Evolutionary conservation across 2,113 vertebrate genomes (phyloP).

Genomic region (Siniperca chuatsi): DNA sequence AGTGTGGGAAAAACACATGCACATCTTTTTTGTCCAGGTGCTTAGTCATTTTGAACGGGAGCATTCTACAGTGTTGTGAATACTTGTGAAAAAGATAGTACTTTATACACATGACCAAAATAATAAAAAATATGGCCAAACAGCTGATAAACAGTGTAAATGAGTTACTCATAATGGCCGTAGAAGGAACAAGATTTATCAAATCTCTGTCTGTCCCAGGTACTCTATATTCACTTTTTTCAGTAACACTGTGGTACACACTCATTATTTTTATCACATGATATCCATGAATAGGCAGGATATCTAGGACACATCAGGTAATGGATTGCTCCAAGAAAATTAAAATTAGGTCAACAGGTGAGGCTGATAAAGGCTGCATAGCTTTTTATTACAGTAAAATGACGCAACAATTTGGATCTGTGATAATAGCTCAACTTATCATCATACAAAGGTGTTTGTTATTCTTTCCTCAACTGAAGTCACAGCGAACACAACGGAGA

Average conservation of each 20-base stretch:
- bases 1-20: too few relatives aligned
- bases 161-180: not conserved
- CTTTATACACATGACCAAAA: not conserved
- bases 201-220: not conserved
- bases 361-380: not conserved
- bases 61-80: too few relatives aligned
- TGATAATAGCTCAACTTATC: not conserved
- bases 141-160: not conserved
- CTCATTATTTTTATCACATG: not conserved
- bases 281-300: not conserved
- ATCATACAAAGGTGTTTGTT: not conserved
- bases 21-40: too few relatives aligned
- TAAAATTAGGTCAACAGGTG: not conserved
- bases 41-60: too few relatives aligned
- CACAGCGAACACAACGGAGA: not conserved
- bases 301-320: slow-evolving; percentile 12
- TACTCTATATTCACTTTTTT: slow-evolving; percentile 2
- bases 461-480: slow-evolving; percentile 4
- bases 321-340: not conserved
- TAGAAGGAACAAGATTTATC: not conserved
- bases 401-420: not conserved
- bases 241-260: not conserved
- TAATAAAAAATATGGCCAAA: not conserved
- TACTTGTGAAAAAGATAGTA: too few relatives aligned
- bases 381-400: slow-evolving; percentile 23